These are phyloP conservation scores for Scaptomyza cyrtandrae DNA, from an alignment of 2,888 invertebrate genomes.

Conservation along the genomic window DNA sequence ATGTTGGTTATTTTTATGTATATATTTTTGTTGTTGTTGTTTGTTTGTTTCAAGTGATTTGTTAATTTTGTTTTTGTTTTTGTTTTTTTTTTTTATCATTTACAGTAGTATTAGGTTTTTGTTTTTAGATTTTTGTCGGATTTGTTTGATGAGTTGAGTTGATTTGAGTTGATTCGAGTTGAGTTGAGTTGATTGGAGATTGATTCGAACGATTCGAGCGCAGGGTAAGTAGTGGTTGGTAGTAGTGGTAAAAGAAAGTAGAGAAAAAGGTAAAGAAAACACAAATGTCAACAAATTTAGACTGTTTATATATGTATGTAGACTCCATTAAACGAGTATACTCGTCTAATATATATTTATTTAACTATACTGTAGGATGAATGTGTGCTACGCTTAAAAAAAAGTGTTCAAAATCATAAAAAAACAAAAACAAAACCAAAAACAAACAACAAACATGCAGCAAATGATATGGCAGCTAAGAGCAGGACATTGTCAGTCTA, in stretches of 20 bases:
- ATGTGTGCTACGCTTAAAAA: constrained; percentile 43
- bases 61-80: constrained; percentile 57
- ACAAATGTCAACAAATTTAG: constrained; percentile 71
- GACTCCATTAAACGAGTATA: constrained; percentile 29
- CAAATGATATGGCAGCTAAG: constrained; percentile 44
- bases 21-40: constrained; percentile 4
- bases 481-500: too few relatives aligned
- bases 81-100: constrained; percentile 43
- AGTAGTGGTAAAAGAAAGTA: constrained; percentile 70
- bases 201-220: constrained; percentile 67
- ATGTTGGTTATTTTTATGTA: constrained; percentile 38
- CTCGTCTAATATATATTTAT: constrained; percentile 10
- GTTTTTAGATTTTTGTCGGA: constrained; percentile 53
- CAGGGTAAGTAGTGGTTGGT: constrained; percentile 63
- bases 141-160: constrained; percentile 67
- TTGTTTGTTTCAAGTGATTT: constrained; percentile 30
- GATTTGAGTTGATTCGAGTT: constrained; percentile 35
- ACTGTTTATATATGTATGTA: constrained; percentile 43
- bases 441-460: constrained; percentile 43
- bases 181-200: constrained; percentile 40
- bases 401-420: constrained; percentile 11
- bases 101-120: constrained; percentile 43
- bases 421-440: too few relatives aligned
- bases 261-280: constrained; percentile 68
- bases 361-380: constrained; percentile 25